A percentile compares a stretch with the other conserved stretches of the same genome.
Evolutionary conservation across 2,888 invertebrate species (phyloP).

Genomic region (Melinaea menophilus): DNA sequence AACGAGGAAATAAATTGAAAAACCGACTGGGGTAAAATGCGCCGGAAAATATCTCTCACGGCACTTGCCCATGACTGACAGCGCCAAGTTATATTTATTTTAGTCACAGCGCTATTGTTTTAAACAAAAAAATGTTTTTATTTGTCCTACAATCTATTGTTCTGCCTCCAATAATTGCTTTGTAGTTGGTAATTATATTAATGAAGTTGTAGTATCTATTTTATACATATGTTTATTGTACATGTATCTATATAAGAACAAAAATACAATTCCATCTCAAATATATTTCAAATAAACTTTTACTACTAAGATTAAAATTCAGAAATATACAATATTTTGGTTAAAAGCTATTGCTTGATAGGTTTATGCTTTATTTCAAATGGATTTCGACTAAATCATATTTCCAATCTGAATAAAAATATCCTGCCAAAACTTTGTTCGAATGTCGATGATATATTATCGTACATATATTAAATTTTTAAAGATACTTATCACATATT

Average conservation of each 20-base stretch:
- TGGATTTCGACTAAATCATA: conserved; percentile 1
- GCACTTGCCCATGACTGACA: conserved; percentile 61
- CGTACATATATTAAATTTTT: conserved; percentile 2
- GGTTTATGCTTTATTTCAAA: not conserved
- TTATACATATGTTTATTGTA: not conserved
- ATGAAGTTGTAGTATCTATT: conserved; percentile 32
- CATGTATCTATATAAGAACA: not conserved
- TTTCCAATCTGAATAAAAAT: not conserved
- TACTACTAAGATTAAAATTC: not conserved
- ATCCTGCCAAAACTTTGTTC: not conserved
- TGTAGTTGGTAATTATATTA: conserved; percentile 57
- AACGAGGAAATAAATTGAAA: conserved; percentile 74
- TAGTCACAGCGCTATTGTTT: conserved; percentile 64
- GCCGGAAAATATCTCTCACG: conserved; percentile 63
- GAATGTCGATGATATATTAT: not conserved
- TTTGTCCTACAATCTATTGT: conserved; percentile 50
- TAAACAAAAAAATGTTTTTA: conserved; percentile 56
- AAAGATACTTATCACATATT: conserved; percentile 9
- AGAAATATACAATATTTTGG: conserved; percentile 1
- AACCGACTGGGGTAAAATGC: conserved; percentile 64
- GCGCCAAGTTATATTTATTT: conserved; percentile 67
- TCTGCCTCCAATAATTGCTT: conserved; percentile 55
- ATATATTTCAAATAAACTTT: too few relatives aligned
- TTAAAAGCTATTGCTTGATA: not conserved
- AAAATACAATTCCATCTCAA: too few relatives aligned